Conservation (phyloP, 2,888 invertebrate genomes). For the Phaedon cochleariae region DNA sequence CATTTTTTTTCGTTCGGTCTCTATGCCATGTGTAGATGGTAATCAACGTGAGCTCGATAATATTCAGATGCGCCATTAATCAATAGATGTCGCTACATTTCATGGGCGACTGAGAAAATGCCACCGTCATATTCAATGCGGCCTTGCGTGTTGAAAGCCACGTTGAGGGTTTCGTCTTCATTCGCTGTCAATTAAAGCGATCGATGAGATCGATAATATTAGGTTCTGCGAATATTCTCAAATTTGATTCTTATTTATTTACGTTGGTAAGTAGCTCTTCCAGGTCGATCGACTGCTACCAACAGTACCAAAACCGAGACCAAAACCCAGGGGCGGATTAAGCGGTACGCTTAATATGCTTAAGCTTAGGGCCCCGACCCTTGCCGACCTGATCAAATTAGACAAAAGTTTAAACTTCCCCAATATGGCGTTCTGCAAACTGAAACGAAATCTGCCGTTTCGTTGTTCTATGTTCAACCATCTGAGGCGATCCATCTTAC, state of each 20-base stretch:
- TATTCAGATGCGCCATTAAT: conserved; percentile 44
- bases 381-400: no score
- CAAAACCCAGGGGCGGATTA: no score
- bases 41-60: conserved; percentile 37
- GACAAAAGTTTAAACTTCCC: no score
- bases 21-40: conserved; percentile 34
- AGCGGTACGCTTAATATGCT: no score
- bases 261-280: no score
- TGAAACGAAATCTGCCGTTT: no score
- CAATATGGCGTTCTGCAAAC: no score
- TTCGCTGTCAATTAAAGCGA: conserved; percentile 42
- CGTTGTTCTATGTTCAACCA: no score
- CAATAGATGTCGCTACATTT: conserved; percentile 48
- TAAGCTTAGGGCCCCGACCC: no score
- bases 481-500: no score
- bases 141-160: conserved; percentile 41
- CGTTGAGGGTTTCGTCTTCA: conserved; percentile 40
- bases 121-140: conserved; percentile 41
- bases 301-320: no score
- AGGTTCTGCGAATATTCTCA: conserved; percentile 21
- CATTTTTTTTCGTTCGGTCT: conserved; percentile 20
- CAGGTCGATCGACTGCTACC: conserved; percentile 9
- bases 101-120: conserved; percentile 40
- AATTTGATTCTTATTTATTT: no score
- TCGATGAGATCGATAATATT: conserved; percentile 29